Evolutionary conservation across 2,113 vertebrate species (phyloP), one percentile per base, ranked within the genome.

Genomic region (Tupaia chinensis): DNA sequence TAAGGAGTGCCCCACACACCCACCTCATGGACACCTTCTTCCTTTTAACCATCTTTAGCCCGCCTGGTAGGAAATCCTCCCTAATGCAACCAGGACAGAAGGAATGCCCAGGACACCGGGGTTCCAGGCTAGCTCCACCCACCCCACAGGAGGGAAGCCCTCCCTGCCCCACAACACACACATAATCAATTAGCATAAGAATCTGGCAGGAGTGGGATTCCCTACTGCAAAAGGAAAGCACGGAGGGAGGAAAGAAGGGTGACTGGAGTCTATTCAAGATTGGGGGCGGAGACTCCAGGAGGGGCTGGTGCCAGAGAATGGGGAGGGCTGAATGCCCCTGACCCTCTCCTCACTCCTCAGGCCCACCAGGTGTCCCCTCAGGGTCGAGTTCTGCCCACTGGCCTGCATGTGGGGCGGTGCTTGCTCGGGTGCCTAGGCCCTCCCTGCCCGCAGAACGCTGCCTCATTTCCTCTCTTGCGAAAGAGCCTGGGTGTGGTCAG

Each of bases 391-490:
- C 78, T 34, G 88, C 81, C 91, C 92, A 76, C 58, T 61, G 87
- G 70, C 90, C 91, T 53, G 53, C 22, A 78, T 1, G 12, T 69
- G 68, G 95, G 93, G 93, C 78, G 96, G 95, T 90, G 87, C 93
- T 97, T 80, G 61, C 80, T 88, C 61, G 0, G 5, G 79, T 4
- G 19, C 88, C 83, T 95, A 93, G 66, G 63, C 96, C 93, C 94
- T 95, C 97, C 93, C 96, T 97, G 95, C 95, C 97, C 96, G 78
- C 97, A 97, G 95, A 97, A 76, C 68, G 81, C 97, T 94, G 97
- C 97, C 87, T 96, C 97, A 96, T 97, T 98, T 98, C 97, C 97
- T 98, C 94, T 98, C 93, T 98, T 98, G 89, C 85, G 87, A 93
- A 98, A 98, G 97, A 91, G 61, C 84, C 76, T 97, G 96, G 97